A percentile compares a stretch with the other conserved stretches of the same genome.
These are phyloP conservation scores for Platorchestia sp. DNA, from an alignment of 1,140 invertebrate genomes.

Conservation along the genomic window DNA sequence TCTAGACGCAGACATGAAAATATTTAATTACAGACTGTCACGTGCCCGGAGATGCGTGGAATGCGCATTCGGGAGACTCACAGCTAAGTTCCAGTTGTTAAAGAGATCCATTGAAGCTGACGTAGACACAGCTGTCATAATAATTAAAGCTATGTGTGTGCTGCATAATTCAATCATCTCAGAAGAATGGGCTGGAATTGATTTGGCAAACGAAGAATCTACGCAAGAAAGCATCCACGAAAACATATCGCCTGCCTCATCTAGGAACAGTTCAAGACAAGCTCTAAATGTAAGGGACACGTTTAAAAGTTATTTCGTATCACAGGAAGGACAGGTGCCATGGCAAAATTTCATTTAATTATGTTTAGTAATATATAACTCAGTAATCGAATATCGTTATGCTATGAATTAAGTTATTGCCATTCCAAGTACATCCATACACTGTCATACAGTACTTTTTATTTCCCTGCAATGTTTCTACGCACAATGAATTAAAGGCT, in stretches of 20 bases:
- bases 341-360: not conserved
- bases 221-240: no score
- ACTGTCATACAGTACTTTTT: no score
- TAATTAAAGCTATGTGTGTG: not conserved
- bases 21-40: conserved; percentile 19
- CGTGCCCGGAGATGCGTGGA: not conserved
- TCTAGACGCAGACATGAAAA: not conserved
- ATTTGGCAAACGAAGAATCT: not conserved
- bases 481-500: no score
- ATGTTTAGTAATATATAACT: no score
- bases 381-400: no score
- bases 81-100: not conserved
- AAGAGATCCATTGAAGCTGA: not conserved
- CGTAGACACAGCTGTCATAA: not conserved
- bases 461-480: no score
- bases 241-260: not conserved
- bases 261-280: not conserved
- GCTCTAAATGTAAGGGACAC: not conserved
- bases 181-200: not conserved
- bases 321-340: not conserved
- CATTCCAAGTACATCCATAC: no score
- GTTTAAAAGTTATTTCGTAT: not conserved
- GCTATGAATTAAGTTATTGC: no score
- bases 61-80: not conserved
- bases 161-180: not conserved